Evolutionary conservation across 2,888 invertebrate species (phyloP).

Genomic region (Balanococcus diminutus): DNA sequence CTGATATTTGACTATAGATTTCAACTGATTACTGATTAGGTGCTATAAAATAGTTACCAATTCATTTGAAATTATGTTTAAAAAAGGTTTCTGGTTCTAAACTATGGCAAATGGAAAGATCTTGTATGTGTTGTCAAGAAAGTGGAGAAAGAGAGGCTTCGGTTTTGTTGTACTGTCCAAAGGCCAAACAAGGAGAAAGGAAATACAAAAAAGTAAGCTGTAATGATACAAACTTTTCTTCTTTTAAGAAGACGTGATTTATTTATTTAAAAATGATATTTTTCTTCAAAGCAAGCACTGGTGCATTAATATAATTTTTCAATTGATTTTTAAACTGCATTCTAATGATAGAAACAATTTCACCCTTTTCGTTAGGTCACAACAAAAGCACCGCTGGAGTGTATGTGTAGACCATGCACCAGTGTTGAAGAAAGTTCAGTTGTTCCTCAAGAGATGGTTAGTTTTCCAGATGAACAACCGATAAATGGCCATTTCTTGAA

Average conservation of each 20-base stretch:
- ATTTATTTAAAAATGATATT: too few species aligned
- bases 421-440: constrained; percentile 85
- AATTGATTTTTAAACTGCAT: not conserved
- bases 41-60: too few species aligned
- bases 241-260: too few species aligned
- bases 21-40: too few species aligned
- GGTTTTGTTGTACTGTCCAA: constrained; percentile 86
- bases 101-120: constrained; percentile 95
- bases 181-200: constrained; percentile 83
- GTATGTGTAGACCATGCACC: constrained; percentile 93
- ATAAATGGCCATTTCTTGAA: constrained; percentile 80
- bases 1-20: not conserved
- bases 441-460: constrained; percentile 87
- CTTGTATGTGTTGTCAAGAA: constrained; percentile 95
- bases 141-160: constrained; percentile 89
- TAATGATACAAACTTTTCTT: too few species aligned
- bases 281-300: too few species aligned
- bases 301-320: too few species aligned
- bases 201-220: constrained; percentile 77
- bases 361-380: constrained; percentile 68
- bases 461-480: constrained; percentile 81
- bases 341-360: constrained; percentile 56
- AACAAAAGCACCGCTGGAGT: constrained; percentile 91
- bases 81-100: constrained; percentile 95
- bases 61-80: not conserved